Evolutionary conservation across 2,888 invertebrate species (phyloP).

Genomic region (Beris chalybata): DNA sequence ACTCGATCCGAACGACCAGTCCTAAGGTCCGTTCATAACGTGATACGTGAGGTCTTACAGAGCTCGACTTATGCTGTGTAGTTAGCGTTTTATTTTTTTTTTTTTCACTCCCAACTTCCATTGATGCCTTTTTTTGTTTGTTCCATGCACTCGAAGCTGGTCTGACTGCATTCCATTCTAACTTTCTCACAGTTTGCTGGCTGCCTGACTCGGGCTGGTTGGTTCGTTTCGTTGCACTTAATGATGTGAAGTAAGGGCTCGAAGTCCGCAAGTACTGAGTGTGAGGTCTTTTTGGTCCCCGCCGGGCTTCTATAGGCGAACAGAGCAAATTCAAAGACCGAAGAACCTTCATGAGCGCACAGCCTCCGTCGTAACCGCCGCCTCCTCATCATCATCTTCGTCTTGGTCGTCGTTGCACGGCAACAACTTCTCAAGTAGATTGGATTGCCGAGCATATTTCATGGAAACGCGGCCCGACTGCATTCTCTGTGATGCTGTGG

Average conservation of each 20-base stretch:
- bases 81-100: constrained; percentile 26
- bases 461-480: constrained; percentile 23
- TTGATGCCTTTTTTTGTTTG: constrained; percentile 38
- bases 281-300: constrained; percentile 19
- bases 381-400: not conserved
- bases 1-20: constrained; percentile 12
- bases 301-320: constrained; percentile 6
- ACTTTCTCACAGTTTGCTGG: constrained; percentile 53
- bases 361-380: not conserved
- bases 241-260: constrained; percentile 20
- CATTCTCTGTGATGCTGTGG: constrained; percentile 12
- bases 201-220: constrained; percentile 10
- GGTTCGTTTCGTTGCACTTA: constrained; percentile 18
- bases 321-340: not conserved
- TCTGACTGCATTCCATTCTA: constrained; percentile 56
- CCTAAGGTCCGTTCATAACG: constrained; percentile 27
- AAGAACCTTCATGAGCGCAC: not conserved
- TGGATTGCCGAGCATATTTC: constrained; percentile 25
- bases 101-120: constrained; percentile 26
- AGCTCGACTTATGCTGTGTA: not conserved
- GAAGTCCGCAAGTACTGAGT: constrained; percentile 31
- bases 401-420: not conserved
- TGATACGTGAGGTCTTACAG: constrained; percentile 36
- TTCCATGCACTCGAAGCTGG: constrained; percentile 44
- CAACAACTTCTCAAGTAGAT: too few species aligned